Evolutionary conservation across 2,113 vertebrate genomes (phyloP).

Genomic region (Charina bottae): DNA sequence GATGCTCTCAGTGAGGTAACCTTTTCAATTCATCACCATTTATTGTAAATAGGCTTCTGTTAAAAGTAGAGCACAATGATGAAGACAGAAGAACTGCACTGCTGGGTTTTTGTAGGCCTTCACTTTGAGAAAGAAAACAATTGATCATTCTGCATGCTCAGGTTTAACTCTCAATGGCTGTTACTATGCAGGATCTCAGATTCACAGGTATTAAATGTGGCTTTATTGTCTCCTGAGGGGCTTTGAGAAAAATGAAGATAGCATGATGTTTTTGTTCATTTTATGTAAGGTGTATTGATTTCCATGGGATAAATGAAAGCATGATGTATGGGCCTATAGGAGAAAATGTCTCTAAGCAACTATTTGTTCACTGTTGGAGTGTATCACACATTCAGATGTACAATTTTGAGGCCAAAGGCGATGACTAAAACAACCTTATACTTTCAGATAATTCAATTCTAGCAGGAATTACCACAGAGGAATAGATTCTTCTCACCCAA

Average conservation of each 20-base stretch:
- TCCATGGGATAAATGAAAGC: not conserved
- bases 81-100: slow-evolving; percentile 36
- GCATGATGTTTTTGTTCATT: slow-evolving; percentile 2
- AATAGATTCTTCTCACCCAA: not conserved
- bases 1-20: slow-evolving; percentile 55
- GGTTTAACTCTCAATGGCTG: slow-evolving; percentile 17
- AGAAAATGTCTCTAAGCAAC: not conserved
- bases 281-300: slow-evolving; percentile 37
- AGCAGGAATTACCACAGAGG: not conserved
- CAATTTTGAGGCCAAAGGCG: not conserved
- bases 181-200: slow-evolving; percentile 33
- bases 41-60: slow-evolving; percentile 56
- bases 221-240: not conserved
- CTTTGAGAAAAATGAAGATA: not conserved
- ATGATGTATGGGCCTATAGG: not conserved
- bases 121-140: slow-evolving; percentile 42
- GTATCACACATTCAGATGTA: not conserved
- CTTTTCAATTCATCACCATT: slow-evolving; percentile 45
- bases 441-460: not conserved
- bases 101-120: slow-evolving; percentile 56
- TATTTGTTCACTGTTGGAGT: not conserved
- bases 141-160: not conserved
- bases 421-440: not conserved
- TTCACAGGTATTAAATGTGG: not conserved
- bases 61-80: slow-evolving; percentile 11